These are phyloP conservation scores for Sandelia bainsii DNA, from an alignment of 2,797 vertebrate species.

Conservation along the genomic window DNA sequence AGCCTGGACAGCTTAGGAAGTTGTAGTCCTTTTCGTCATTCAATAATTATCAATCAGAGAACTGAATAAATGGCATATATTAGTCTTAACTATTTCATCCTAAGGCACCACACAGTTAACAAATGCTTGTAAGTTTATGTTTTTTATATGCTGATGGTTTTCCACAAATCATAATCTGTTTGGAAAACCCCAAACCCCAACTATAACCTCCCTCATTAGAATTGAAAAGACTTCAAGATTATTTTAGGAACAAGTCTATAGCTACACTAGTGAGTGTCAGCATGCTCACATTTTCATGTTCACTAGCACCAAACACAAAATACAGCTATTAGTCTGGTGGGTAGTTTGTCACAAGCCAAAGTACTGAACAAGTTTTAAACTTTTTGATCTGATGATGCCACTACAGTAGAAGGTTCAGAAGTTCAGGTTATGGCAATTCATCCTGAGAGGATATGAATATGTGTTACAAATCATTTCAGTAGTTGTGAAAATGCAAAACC, in stretches of 20 bases:
- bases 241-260: not conserved
- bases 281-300: too few relatives aligned
- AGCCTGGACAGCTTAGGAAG: constrained; percentile 48
- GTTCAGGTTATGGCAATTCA: not conserved
- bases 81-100: not conserved
- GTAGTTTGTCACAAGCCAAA: not conserved
- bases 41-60: constrained; percentile 38
- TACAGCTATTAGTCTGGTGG: not conserved
- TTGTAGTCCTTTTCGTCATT: constrained; percentile 35
- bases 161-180: not conserved
- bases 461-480: too few relatives aligned
- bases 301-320: too few relatives aligned
- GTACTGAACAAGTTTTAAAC: too few relatives aligned
- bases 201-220: not conserved
- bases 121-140: not conserved
- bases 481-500: not conserved
- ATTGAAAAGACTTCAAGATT: not conserved
- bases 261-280: too few relatives aligned
- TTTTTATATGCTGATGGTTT: constrained; percentile 1
- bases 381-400: not conserved
- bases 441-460: not conserved
- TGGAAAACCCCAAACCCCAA: constrained; percentile 11
- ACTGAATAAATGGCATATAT: constrained; percentile 17
- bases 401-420: not conserved
- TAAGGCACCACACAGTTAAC: not conserved